These are phyloP conservation scores for Macrobrachium nipponense DNA, from an alignment of 1,140 invertebrate species.

Conservation along the genomic window DNA sequence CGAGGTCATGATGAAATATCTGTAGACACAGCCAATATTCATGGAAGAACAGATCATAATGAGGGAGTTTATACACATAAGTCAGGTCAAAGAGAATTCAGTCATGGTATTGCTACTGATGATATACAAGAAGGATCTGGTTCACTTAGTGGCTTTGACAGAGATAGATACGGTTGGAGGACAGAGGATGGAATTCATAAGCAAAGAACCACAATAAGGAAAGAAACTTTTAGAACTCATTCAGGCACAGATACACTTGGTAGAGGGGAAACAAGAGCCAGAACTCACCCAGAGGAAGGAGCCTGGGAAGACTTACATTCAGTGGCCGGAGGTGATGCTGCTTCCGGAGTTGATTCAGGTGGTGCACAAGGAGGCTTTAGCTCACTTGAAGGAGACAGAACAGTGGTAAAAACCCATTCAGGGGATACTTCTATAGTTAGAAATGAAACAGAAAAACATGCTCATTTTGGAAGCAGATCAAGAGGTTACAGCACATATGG, in stretches of 20 bases:
- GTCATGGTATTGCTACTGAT: neutral
- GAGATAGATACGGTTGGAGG: constrained; percentile 15
- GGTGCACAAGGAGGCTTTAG: neutral
- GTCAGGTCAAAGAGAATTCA: neutral
- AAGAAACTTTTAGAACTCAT: too few relatives aligned
- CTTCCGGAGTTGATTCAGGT: constrained; percentile 15
- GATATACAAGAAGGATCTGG: neutral
- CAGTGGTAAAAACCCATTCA: too few relatives aligned
- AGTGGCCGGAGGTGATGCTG: constrained; percentile 11
- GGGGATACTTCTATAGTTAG: neutral
- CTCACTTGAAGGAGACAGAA: constrained; percentile 1
- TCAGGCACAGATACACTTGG: neutral
- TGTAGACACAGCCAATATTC: neutral
- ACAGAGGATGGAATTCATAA: neutral
- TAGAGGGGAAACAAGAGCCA: constrained; percentile 10
- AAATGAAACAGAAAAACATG: too few relatives aligned
- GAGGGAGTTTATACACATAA: neutral
- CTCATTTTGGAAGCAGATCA: too few relatives aligned
- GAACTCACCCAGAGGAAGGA: constrained; percentile 7
- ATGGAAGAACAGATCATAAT: neutral
- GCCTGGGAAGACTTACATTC: too few relatives aligned
- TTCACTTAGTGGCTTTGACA: constrained; percentile 4
- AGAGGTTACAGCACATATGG: too few relatives aligned
- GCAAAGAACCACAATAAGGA: too few relatives aligned
- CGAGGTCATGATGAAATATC: constrained; percentile 6